Conservation (phyloP, 2,113 vertebrate genomes). For the Scalopus aquaticus region DNA sequence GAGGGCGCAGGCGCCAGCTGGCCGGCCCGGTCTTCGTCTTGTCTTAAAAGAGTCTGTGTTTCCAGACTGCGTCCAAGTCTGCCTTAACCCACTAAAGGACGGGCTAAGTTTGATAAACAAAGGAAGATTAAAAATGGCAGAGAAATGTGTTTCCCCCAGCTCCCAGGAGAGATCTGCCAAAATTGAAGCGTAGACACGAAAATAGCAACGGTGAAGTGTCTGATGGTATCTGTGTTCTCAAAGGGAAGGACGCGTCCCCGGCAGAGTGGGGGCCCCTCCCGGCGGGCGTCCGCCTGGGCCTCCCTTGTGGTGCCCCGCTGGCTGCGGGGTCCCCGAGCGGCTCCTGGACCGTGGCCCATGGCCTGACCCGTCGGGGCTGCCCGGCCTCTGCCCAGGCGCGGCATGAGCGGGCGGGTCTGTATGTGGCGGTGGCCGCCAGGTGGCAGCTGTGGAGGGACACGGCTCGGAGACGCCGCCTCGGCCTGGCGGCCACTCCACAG, state of each 20-base stretch:
- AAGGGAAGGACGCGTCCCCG: neutral
- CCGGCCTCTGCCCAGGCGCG: too few relatives aligned
- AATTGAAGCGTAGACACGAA: conserved; percentile 35
- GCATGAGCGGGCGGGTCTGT: too few relatives aligned
- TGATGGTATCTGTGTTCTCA: neutral
- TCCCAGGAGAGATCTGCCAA: conserved; percentile 67
- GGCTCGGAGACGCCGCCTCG: too few relatives aligned
- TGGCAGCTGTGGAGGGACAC: too few relatives aligned
- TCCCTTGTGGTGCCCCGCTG: too few relatives aligned
- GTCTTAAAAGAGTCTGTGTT: conserved; percentile 59
- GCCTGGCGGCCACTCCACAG: too few relatives aligned
- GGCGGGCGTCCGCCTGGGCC: neutral
- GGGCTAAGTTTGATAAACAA: conserved; percentile 78
- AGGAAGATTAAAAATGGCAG: conserved; percentile 76
- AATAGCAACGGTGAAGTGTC: conserved; percentile 47
- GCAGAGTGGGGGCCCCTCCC: neutral
- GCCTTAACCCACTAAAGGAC: conserved; percentile 64
- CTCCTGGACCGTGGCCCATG: too few relatives aligned
- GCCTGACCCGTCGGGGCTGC: too few relatives aligned
- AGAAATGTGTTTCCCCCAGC: conserved; percentile 57
- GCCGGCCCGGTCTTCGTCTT: conserved; percentile 38
- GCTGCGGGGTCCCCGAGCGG: too few relatives aligned
- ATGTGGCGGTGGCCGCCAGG: too few relatives aligned
- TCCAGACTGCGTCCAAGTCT: conserved; percentile 63
- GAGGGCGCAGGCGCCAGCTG: neutral